Evolutionary conservation across 30 jellyfish, hydroid and myxozoan genomes (phyloP).

Genomic region (Sanderia malayensis): DNA sequence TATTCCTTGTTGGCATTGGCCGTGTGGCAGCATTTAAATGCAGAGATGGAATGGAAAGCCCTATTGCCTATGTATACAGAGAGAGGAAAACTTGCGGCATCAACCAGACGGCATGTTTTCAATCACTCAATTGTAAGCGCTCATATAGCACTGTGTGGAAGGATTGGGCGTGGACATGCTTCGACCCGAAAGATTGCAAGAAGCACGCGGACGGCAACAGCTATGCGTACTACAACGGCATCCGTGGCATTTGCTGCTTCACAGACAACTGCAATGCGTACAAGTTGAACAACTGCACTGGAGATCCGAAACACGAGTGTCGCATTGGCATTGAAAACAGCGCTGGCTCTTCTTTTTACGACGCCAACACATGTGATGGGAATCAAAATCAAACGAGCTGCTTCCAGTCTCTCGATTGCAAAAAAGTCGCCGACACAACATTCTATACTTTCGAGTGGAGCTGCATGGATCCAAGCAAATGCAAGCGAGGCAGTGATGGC

Average conservation of each 20-base stretch:
- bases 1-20: not conserved
- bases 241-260: slow-evolving; percentile 16
- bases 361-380: not conserved
- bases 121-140: not conserved
- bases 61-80: not conserved
- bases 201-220: not conserved
- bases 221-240: not conserved
- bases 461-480: slow-evolving; percentile 7
- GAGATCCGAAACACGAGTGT: not conserved
- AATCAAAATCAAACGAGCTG: not conserved
- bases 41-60: slow-evolving; percentile 7
- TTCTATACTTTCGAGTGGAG: slow-evolving; percentile 11
- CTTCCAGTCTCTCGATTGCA: slow-evolving; percentile 17
- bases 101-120: slow-evolving; percentile 20
- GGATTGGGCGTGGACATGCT: slow-evolving; percentile 11
- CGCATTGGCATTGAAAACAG: slow-evolving; percentile 1
- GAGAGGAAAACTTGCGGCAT: not conserved
- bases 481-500: not conserved
- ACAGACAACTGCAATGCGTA: slow-evolving; percentile 17
- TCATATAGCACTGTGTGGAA: not conserved
- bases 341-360: not conserved
- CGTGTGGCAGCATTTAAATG: not conserved
- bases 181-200: slow-evolving; percentile 4
- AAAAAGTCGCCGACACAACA: not conserved
- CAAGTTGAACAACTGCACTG: slow-evolving; percentile 3